phyloP scores from a whole-genome alignment of 1,140 invertebrate genomes.

The Saxidomus purpurata region DNA sequence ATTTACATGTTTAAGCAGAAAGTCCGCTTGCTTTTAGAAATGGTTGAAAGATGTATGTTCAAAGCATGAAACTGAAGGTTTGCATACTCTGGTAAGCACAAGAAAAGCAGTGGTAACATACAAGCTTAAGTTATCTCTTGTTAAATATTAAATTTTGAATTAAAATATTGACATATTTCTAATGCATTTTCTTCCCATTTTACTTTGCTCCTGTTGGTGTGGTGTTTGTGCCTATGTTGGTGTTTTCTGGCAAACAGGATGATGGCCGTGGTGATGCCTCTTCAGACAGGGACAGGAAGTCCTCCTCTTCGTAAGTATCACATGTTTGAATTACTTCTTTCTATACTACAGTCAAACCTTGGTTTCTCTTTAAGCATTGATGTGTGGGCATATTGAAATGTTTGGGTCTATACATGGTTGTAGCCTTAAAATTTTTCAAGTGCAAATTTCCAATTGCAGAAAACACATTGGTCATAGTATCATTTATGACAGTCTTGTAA shows the following conservation, averaged over 20 bases:
- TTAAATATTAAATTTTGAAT: background rate
- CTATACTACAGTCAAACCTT: background rate
- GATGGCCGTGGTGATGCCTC: slow-evolving; percentile 73
- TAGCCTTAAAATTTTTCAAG: too few relatives aligned
- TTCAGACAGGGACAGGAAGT: slow-evolving; percentile 67
- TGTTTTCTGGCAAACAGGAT: slow-evolving; percentile 77
- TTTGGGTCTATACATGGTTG: too few relatives aligned
- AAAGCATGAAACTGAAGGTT: background rate
- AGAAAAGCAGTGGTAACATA: background rate
- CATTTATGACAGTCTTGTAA: too few relatives aligned
- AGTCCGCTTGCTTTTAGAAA: background rate
- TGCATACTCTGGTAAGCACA: background rate
- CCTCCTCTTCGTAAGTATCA: slow-evolving; percentile 67
- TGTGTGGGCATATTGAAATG: too few relatives aligned
- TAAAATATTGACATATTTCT: slow-evolving; percentile 45
- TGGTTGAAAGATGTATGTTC: background rate
- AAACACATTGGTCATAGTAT: too few relatives aligned
- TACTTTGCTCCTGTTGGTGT: slow-evolving; percentile 69
- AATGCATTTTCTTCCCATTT: slow-evolving; percentile 74
- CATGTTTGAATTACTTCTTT: background rate
- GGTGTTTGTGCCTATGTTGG: slow-evolving; percentile 72
- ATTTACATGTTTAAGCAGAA: too few relatives aligned
- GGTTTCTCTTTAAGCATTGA: background rate
- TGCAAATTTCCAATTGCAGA: too few relatives aligned
- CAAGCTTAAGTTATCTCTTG: background rate